Percentiles rank a stretch among this genome's conserved stretches.
Evolutionary conservation across 2,797 vertebrate genomes (phyloP).

Genomic region (Typhlichthys subterraneus): DNA sequence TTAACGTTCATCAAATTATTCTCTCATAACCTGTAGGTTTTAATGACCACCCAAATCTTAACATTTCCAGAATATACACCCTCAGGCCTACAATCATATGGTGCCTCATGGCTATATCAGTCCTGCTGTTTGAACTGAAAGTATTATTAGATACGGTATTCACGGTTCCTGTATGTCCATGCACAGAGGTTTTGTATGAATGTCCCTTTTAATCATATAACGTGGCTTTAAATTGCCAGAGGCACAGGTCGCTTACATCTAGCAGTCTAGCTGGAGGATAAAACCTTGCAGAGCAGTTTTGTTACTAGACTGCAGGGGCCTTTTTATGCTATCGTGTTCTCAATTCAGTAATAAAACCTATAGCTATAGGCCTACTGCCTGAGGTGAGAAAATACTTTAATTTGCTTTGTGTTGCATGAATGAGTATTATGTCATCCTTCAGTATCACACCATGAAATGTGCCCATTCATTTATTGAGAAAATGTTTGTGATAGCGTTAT

Average conservation of each 20-base stretch:
- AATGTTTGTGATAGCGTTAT: constrained; percentile 22
- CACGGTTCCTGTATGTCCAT: constrained; percentile 15
- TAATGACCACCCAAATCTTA: not conserved
- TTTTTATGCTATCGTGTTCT: constrained; percentile 47
- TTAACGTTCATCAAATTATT: constrained; percentile 12
- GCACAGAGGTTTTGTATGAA: constrained; percentile 1
- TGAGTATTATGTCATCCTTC: constrained; percentile 23
- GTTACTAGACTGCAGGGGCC: not conserved
- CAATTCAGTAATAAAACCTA: constrained; percentile 14
- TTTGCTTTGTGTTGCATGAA: constrained; percentile 54
- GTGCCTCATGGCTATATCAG: constrained; percentile 11
- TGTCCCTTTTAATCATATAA: constrained; percentile 1
- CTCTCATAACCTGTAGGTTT: constrained; percentile 17
- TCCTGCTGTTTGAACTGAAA: constrained; percentile 16
- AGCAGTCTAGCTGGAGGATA: constrained; percentile 28
- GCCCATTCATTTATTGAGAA: constrained; percentile 19
- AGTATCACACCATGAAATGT: constrained; percentile 29
- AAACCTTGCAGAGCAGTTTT: no score
- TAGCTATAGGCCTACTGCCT: constrained; percentile 34
- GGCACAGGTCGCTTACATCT: constrained; percentile 56
- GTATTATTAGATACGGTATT: constrained; percentile 25
- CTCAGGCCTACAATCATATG: constrained; percentile 10
- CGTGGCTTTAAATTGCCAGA: constrained; percentile 41
- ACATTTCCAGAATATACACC: constrained; percentile 13
- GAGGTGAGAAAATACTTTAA: constrained; percentile 34